Base-by-base conservation (phyloP, 2,113 vertebrate species). In the Cromileptes altivelis region DNA sequence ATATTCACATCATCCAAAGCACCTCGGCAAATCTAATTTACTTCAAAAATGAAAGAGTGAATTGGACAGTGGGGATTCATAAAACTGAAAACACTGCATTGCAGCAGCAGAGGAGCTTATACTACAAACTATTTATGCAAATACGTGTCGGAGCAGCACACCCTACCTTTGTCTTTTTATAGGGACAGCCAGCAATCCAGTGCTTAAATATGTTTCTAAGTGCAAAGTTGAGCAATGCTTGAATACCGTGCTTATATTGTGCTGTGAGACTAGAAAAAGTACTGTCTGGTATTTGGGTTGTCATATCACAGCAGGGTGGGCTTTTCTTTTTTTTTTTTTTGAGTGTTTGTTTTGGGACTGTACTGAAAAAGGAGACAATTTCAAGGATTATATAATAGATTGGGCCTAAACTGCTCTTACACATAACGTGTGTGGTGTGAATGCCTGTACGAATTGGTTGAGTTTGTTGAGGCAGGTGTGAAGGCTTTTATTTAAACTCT, bases 31-130 rank as follows among this genome's bases (percentile, higher is more conserved):
- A 89, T 84, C 74, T 71, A 79, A 92, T 92, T 90, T 84, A 85
- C 82, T 87, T 82, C 50, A 76, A 52, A 85, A 81, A 81, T 80
- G 68, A 87, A 81, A 81, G 72, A 64, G 58, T 73, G 80, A 75
- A 89, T 82, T 80, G 81, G 75, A 91, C 78, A 45, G 69, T 52
- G 78, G 81, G 85, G 90, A 90, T 84, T 87, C 70, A 87, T 87
- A 58, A 74, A 85, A 84, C 47, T 79, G 47, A 70, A 86, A 88
- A 84, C 78, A 64, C 85, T 86, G 78, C 85, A 88, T 53, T 87
- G 86, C 86, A 77, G 17, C 84, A 85, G 60, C 1, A 55, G 80
- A 86, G 50, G 57, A 73, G 75, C 78, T 84, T 78, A 75, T 52
- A 82, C 68, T 53, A 76, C 50, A 74, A 85, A 85, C 70, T 52